Base-by-base conservation (phyloP, 2,888 invertebrate species). In the Mythimna ferrago region DNA sequence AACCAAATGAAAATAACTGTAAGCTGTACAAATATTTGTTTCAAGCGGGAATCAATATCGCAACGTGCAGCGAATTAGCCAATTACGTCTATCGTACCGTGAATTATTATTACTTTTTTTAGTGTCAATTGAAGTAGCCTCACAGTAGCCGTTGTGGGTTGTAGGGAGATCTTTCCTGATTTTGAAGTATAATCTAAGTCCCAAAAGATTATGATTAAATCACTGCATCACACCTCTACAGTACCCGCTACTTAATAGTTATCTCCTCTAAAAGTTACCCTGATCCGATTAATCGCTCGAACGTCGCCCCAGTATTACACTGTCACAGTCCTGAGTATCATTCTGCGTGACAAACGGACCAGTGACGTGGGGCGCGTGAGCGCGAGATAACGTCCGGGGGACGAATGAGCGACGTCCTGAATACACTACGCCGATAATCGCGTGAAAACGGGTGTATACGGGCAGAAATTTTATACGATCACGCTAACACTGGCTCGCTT, bases 371-470 rank as follows among this genome's bases (percentile, higher is more conserved):
- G 87, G 86, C 87, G 88, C 89, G 88, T 89, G 81, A 70, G 89
- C 87, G 86, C 72, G 80, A 90, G 94, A 94, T 94, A 94, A 92
- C 92, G 93, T 93, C 93, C 89, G 82, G 78, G 84, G 88, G 90
- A 93, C 89, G 93, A 94, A 94, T 93, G 90, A 88, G 88, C 90
- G 88, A 88, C 90, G 89, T 92, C 92, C 91, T 90, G 91, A 91
- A 92, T 90, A 92, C 89, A 74, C 79, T 82, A 64, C 81, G 82
- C 87, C 86, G 88, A 76, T 73, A 26, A 60, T 78, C 78, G 62
- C 67, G 65, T 21, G 61, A 53, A 19, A 26, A 51, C 11, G 77
- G 26, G 48, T 14, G 10, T 26, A 51, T 32, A 75, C 78, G 75
- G 16, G 0, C 11, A 1, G 1, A 2, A 62, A 71, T n/a, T 60